A percentile compares a stretch with the other conserved stretches of the same genome.
These are phyloP conservation scores for Drosophila gaucha DNA, from an alignment of 2,888 invertebrate species.

Conservation along the genomic window DNA sequence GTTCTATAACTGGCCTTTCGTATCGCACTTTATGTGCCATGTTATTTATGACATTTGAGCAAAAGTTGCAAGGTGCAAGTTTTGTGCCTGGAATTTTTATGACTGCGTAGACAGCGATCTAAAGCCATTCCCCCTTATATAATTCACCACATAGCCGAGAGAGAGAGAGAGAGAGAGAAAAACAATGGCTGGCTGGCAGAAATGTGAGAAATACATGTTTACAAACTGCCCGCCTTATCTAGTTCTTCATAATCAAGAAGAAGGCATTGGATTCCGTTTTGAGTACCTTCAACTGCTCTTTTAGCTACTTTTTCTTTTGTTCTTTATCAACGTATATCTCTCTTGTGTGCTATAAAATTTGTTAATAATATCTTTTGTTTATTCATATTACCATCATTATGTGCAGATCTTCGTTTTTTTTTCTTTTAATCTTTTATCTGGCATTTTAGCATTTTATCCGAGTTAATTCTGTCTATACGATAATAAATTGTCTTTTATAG, in stretches of 20 bases:
- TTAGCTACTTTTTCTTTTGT: slow-evolving; percentile 9
- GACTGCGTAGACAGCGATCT: slow-evolving; percentile 46
- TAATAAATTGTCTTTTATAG: slow-evolving; percentile 14
- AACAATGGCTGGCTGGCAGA: neutral
- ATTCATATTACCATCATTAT: slow-evolving; percentile 28
- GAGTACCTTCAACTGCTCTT: slow-evolving; percentile 3
- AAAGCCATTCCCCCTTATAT: slow-evolving; percentile 27
- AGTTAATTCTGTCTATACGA: slow-evolving; percentile 18
- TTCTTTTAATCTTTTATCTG: slow-evolving; percentile 25
- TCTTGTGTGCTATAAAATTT: slow-evolving; percentile 41
- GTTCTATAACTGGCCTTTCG: slow-evolving; percentile 60
- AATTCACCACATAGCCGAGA: slow-evolving; percentile 8
- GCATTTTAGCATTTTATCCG: slow-evolving; percentile 43
- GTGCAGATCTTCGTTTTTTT: slow-evolving; percentile 28
- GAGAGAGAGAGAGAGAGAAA: neutral
- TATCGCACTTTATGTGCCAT: slow-evolving; percentile 45
- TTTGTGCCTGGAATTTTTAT: slow-evolving; percentile 75
- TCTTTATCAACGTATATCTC: slow-evolving; percentile 31
- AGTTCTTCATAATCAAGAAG: slow-evolving; percentile 27
- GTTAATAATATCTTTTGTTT: slow-evolving; percentile 50
- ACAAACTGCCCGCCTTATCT: slow-evolving; percentile 24
- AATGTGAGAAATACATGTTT: slow-evolving; percentile 22
- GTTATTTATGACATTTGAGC: slow-evolving; percentile 74
- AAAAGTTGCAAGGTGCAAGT: slow-evolving; percentile 80
- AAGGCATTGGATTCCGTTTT: slow-evolving; percentile 9